Conservation (phyloP, 2,888 invertebrate genomes). For the Cyaniris semiargus region DNA sequence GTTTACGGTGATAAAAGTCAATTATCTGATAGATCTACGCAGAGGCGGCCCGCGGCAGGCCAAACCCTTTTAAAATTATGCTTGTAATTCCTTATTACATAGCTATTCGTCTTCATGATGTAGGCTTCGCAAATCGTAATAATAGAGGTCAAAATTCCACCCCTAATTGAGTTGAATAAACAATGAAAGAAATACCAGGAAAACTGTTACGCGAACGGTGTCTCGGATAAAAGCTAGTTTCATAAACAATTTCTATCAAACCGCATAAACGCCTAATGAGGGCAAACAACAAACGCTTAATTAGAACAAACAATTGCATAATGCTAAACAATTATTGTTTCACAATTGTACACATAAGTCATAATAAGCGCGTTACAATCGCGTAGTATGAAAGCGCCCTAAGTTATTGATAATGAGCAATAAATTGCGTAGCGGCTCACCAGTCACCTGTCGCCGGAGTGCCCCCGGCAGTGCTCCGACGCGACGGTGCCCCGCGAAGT, state of each 20-base stretch:
- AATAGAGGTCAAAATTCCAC: too few relatives aligned
- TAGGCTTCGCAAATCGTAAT: too few relatives aligned
- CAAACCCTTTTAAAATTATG: too few relatives aligned
- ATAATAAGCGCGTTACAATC: background rate
- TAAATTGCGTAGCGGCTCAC: constrained; percentile 16
- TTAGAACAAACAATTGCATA: background rate
- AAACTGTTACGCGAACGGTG: background rate
- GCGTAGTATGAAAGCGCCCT: constrained; percentile 8
- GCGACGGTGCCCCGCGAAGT: background rate
- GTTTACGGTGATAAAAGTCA: too few relatives aligned
- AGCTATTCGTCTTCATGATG: too few relatives aligned
- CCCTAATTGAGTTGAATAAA: too few relatives aligned
- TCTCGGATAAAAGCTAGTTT: background rate
- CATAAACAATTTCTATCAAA: background rate
- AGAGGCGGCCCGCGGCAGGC: too few relatives aligned
- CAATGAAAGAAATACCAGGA: too few relatives aligned
- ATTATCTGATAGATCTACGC: too few relatives aligned
- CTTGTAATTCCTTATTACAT: too few relatives aligned
- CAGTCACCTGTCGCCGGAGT: constrained; percentile 12
- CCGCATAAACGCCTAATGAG: background rate
- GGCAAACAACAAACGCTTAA: constrained; percentile 8
- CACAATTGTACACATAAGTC: background rate
- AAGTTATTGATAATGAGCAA: constrained; percentile 28
- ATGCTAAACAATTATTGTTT: constrained; percentile 5
- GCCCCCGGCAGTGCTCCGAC: background rate